Base-by-base conservation (phyloP, 2,797 vertebrate genomes). In the Pantherophis alleghaniensis region DNA sequence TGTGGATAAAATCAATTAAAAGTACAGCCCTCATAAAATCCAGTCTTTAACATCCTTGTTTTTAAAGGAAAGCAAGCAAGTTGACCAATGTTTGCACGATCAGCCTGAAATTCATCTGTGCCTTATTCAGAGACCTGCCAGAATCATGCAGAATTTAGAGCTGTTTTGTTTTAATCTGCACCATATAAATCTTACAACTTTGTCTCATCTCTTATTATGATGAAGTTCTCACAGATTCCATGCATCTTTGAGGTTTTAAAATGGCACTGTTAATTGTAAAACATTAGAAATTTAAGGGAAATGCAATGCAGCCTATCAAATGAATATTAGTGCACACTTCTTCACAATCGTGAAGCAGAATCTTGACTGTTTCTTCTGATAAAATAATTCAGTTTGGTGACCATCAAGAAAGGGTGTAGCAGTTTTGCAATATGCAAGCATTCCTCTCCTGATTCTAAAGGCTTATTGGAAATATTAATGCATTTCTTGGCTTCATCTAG, bases 261-360 rank as follows among this genome's bases (percentile, higher is more conserved):
- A 59, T 32, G 92, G 86, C 1, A 94, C 87, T 92, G 56, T 10
- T 86, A 28, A 88, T 47, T 79, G 37, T 87, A 92, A 91, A 86
- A 51, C 13, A 66, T 88, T 86, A 86, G 26, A 59, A 57, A 87
- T 32, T 42, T 91, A 94, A 94, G 92, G 95, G 0, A 90, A 89
- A 94, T 51, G 90, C 92, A 95, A 92, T 22, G 93, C 18, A 20
- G 14, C 26, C 22, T 86, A 95, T 55, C 55, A 90, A 88, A 42
- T 88, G 92, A 56, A 92, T 92, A 47, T 79, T 51, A 88, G 60
- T 12, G 1, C 91, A 94, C 7, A 89, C 60, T 94, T 92, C 92
- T 96, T 88, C 56, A 91, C 53, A 42, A 57, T 94, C 61, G 91
- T 47, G 83, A 92, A 91, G 94, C 56, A 90, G 61, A 95, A 93